These are phyloP conservation scores for Verasper variegatus DNA, from an alignment of 2,113 vertebrate genomes.

Conservation along the genomic window DNA sequence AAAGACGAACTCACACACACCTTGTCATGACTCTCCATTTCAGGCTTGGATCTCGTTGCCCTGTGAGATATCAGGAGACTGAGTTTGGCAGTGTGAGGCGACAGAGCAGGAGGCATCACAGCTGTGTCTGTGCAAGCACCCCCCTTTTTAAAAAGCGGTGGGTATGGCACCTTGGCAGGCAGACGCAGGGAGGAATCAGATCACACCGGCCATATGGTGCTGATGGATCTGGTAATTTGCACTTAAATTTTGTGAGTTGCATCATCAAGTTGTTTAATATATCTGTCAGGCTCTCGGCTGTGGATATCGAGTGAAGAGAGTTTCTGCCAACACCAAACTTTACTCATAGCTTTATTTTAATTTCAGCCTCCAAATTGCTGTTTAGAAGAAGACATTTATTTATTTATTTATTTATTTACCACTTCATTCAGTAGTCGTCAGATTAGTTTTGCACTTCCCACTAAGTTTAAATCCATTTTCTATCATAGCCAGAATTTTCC, in stretches of 20 bases:
- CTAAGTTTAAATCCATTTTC: background rate
- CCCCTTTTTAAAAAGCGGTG: constrained; percentile 22
- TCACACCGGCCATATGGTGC: background rate
- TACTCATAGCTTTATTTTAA: no score
- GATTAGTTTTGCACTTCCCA: no score
- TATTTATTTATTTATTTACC: no score
- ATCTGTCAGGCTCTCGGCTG: constrained; percentile 8
- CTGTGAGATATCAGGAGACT: constrained; percentile 54
- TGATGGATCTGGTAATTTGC: background rate
- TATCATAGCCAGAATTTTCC: background rate
- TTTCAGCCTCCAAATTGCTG: no score
- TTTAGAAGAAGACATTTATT: no score
- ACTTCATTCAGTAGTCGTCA: no score
- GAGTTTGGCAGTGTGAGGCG: constrained; percentile 35
- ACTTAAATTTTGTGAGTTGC: background rate
- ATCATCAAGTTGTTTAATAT: constrained; percentile 3
- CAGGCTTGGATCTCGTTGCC: constrained; percentile 53
- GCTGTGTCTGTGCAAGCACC: constrained; percentile 19
- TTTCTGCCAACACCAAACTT: background rate
- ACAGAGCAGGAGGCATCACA: constrained; percentile 34
- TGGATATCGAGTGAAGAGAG: background rate
- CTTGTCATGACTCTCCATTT: constrained; percentile 58
- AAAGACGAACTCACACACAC: constrained; percentile 9
- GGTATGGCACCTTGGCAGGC: constrained; percentile 30
- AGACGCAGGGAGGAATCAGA: constrained; percentile 2